Base-by-base conservation (phyloP, 1,140 invertebrate genomes). In the Hydropsyche tenuis region DNA sequence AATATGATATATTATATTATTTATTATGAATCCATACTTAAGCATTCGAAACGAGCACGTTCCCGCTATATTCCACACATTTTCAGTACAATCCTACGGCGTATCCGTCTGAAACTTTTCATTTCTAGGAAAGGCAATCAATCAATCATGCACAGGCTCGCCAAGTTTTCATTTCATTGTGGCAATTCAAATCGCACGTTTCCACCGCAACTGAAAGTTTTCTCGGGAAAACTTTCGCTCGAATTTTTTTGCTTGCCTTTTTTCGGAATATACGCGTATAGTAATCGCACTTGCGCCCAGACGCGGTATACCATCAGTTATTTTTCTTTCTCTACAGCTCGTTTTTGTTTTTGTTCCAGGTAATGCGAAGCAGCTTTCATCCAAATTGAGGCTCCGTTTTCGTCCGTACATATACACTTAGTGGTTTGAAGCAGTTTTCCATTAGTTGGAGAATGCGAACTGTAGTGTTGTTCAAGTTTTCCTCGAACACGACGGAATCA, bases 341-440 rank as follows among this genome's bases (percentile, higher is more conserved):
- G 16, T 53, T 53, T 20, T 53, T 1, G n/a, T 53, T 53, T 14
- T 53, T 53, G 48, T 53, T 53, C 6, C 48, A 53, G 48, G 48
- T 53, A 53, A 53, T 53, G 20, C 48, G 48, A 53, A 53, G 16
- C 48, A 53, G 48, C 48, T 53, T 53, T 53, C 20, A 53, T 20
- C 48, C 48, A 53, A 53, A 53, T 53, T 53, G 48, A 53, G 48
- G 48, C 48, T 53, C 48, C 14, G 48, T 53, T 53, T 53, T 53
- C 48, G 30, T 53, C 7, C 20, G 48, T 18, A 18, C 48, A 16
- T 5, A 20, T 53, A 2, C 18, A 18, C 48, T 1, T 48, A 53
- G 16, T 53, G 16, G 48, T 53, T 20, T 53, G 48, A 53, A 53
- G 20, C 48, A 53, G 48, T 53, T 53, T 53, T 53, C 48, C 48